phyloP scores from a whole-genome alignment of 1,140 invertebrate genomes.

The Metopolophium dirhodum region DNA sequence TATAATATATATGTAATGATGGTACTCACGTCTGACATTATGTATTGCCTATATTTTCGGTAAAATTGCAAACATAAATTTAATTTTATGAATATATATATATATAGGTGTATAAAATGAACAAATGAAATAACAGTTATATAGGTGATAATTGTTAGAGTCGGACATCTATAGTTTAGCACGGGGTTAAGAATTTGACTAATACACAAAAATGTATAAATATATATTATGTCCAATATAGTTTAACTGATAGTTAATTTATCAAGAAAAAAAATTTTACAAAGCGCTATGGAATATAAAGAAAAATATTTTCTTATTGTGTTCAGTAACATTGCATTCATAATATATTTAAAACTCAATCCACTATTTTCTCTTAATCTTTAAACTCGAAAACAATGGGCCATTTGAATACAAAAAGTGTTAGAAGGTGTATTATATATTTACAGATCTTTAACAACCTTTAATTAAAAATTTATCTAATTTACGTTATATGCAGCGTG shows the following conservation, averaged over 20 bases:
- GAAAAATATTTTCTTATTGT: background rate
- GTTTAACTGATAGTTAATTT: background rate
- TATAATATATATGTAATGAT: constrained; percentile 17
- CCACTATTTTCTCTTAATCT: background rate
- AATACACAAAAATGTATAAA: background rate
- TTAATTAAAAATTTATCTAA: background rate
- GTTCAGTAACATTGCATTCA: background rate
- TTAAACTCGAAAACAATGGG: background rate
- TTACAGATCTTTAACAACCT: background rate
- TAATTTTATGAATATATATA: background rate
- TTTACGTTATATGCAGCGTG: background rate
- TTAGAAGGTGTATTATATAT: background rate
- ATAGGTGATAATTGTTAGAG: background rate
- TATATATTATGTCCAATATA: background rate
- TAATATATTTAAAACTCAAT: background rate
- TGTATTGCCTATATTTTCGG: constrained; percentile 1
- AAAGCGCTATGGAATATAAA: background rate
- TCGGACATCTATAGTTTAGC: no score
- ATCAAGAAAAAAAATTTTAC: background rate
- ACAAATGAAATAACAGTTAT: background rate
- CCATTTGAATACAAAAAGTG: background rate
- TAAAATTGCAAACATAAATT: constrained; percentile 1
- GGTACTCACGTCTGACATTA: background rate
- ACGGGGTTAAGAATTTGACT: background rate
- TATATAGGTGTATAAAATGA: background rate